Conservation (phyloP, 2,888 invertebrate genomes). For the Anarsia innoxiella region DNA sequence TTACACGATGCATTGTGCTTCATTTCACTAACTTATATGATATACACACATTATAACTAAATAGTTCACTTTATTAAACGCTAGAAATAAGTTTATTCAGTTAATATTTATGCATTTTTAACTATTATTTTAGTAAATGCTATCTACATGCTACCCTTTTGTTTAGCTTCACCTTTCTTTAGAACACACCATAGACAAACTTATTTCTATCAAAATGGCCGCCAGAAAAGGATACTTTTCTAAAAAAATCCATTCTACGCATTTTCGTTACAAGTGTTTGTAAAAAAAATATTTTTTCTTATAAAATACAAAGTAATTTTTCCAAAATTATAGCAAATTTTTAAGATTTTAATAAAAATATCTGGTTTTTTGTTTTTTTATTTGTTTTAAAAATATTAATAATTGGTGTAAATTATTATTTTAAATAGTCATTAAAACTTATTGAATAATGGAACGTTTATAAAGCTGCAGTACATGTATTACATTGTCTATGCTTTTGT, state of each 20-base stretch:
- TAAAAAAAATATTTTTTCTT: too few relatives aligned
- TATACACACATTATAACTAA: conserved; percentile 34
- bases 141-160: conserved; percentile 72
- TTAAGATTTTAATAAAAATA: too few relatives aligned
- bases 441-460: too few relatives aligned
- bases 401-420: too few relatives aligned
- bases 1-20: conserved; percentile 71
- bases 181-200: conserved; percentile 59
- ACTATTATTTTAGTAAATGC: conserved; percentile 58
- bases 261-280: too few relatives aligned
- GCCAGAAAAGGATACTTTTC: conserved; percentile 53
- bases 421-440: too few relatives aligned
- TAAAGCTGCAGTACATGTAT: too few relatives aligned
- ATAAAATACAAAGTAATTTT: too few relatives aligned
- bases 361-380: too few relatives aligned
- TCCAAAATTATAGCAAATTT: too few relatives aligned
- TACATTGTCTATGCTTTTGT: too few relatives aligned
- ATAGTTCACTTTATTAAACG: conserved; percentile 37
- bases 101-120: conserved; percentile 43
- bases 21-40: conserved; percentile 46
- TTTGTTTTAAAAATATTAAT: too few relatives aligned
- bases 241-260: conserved; percentile 29
- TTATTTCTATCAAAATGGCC: conserved; percentile 66
- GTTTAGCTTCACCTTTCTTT: conserved; percentile 76
- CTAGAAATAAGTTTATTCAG: conserved; percentile 35